Evolutionary conservation across 2,797 vertebrate genomes (phyloP).

Genomic region (Parambassis ranga): DNA sequence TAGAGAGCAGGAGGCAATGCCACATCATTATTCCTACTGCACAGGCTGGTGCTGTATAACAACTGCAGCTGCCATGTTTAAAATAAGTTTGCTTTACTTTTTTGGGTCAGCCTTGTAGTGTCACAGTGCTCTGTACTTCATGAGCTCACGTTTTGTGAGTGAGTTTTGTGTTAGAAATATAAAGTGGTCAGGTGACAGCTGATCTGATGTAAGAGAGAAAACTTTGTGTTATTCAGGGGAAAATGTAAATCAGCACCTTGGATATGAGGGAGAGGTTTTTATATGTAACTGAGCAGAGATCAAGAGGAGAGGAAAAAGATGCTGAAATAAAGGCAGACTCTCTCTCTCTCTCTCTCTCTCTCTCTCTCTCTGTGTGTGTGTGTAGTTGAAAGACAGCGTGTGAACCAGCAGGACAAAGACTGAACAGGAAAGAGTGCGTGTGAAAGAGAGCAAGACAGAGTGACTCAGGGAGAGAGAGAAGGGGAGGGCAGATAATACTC

Average conservation of each 20-base stretch:
- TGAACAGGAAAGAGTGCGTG: constrained; percentile 19
- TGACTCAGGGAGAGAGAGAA: constrained; percentile 1
- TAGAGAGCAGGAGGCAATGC: too few species aligned
- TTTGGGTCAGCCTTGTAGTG: too few species aligned
- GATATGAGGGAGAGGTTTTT: neutral
- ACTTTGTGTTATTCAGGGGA: neutral
- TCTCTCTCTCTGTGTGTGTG: neutral
- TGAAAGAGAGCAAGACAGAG: constrained; percentile 5
- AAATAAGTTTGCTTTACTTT: too few species aligned
- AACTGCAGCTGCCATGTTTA: too few species aligned
- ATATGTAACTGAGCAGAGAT: neutral
- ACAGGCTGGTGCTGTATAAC: too few species aligned
- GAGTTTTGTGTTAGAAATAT: too few species aligned
- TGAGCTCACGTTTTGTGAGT: too few species aligned
- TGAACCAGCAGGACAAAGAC: constrained; percentile 23
- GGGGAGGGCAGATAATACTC: constrained; percentile 35
- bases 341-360: neutral
- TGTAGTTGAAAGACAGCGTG: constrained; percentile 7
- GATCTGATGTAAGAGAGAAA: too few species aligned
- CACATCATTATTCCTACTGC: too few species aligned
- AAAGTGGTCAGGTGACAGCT: too few species aligned
- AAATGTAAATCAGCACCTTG: neutral
- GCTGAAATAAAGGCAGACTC: neutral
- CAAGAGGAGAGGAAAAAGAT: neutral
- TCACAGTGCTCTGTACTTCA: too few species aligned